Conservation (phyloP, 2,888 invertebrate genomes). For the Acrocyrtus sp. region DNA sequence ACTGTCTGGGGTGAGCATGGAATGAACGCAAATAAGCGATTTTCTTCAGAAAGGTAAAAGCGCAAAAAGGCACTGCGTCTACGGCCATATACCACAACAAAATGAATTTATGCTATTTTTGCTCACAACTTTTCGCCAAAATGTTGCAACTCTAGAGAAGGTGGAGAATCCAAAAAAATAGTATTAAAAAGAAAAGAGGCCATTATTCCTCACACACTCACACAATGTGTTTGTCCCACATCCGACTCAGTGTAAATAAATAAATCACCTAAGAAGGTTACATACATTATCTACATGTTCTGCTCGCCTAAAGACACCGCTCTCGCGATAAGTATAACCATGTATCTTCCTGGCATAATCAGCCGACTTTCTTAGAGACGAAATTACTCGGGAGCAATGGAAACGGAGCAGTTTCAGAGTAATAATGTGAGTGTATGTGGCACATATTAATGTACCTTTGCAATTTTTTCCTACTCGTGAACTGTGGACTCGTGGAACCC, state of each 20-base stretch:
- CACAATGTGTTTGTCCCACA: constrained; percentile 10
- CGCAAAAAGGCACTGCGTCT: neutral
- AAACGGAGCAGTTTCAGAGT: no score
- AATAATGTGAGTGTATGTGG: no score
- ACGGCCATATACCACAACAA: neutral
- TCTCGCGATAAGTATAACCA: no score
- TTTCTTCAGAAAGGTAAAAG: neutral
- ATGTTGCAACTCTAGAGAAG: no score
- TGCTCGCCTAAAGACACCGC: no score
- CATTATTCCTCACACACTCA: constrained; percentile 30
- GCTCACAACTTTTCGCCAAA: no score
- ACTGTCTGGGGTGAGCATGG: constrained; percentile 43
- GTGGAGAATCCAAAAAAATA: neutral
- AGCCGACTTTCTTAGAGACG: no score
- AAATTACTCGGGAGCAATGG: no score
- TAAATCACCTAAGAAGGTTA: constrained; percentile 26
- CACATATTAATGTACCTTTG: no score
- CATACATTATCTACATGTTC: neutral
- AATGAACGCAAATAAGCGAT: constrained; percentile 34
- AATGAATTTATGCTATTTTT: neutral
- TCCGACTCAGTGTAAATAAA: constrained; percentile 17
- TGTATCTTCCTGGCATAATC: no score
- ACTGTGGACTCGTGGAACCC: no score
- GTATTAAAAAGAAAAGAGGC: constrained; percentile 16
- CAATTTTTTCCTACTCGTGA: no score